A percentile compares a stretch with the other conserved stretches of the same genome.
These are phyloP conservation scores for Caerostris darwini DNA, from an alignment of 1,140 invertebrate species.

Conservation along the genomic window DNA sequence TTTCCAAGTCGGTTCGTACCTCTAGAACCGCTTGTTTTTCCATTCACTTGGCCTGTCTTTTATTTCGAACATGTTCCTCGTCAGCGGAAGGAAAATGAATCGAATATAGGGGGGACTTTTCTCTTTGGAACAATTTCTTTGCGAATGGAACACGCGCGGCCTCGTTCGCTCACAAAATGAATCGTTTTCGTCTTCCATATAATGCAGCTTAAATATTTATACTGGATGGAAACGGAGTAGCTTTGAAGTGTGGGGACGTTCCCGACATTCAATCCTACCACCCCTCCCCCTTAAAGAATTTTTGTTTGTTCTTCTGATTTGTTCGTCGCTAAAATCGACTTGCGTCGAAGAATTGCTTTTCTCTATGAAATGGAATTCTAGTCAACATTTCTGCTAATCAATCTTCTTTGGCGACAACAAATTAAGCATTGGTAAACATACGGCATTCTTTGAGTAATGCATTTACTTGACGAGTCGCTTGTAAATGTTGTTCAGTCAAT, in stretches of 20 bases:
- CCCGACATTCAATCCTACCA: too few species aligned
- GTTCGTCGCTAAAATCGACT: background rate
- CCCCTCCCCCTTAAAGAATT: background rate
- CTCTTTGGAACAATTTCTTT: background rate
- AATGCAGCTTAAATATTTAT: constrained; percentile 12
- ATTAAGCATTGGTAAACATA: background rate
- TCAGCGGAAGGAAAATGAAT: background rate
- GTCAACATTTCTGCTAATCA: background rate
- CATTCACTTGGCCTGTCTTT: constrained; percentile 6
- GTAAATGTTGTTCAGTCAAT: background rate
- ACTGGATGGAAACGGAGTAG: background rate
- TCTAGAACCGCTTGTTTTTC: background rate
- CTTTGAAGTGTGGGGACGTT: background rate
- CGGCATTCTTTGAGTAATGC: background rate
- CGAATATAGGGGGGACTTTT: background rate
- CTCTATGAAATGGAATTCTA: background rate
- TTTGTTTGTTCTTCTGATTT: background rate
- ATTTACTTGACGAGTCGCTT: background rate
- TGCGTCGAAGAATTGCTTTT: background rate
- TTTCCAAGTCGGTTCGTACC: too few species aligned
- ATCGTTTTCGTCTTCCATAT: background rate
- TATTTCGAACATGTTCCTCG: background rate
- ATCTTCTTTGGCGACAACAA: background rate
- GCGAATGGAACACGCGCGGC: background rate
- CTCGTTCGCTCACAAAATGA: background rate